A percentile compares a stretch with the other conserved stretches of the same genome.
phyloP scores from a whole-genome alignment of 2,888 invertebrate species.

The Scrobipalpa atriplicella region DNA sequence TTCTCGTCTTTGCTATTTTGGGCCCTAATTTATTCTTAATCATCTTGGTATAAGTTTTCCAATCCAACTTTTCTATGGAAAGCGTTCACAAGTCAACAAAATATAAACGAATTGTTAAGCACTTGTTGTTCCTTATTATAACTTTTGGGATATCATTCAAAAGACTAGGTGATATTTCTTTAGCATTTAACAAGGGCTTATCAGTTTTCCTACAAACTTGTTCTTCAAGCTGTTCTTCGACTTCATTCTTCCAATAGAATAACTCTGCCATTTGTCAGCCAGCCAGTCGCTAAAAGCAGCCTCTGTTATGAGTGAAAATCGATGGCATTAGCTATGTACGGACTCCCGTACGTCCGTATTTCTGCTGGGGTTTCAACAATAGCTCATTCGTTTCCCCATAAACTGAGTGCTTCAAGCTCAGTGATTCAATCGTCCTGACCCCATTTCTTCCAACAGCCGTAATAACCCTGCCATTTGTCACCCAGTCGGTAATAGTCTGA shows the following conservation, averaged over 20 bases:
- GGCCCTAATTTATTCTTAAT: background rate
- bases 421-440: constrained; percentile 3
- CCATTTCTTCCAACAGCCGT: constrained; percentile 34
- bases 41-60: background rate
- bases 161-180: too few species aligned
- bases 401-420: background rate
- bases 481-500: constrained; percentile 35
- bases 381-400: too few species aligned
- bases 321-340: too few species aligned
- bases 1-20: background rate
- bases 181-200: background rate
- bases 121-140: too few species aligned
- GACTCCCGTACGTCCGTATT: too few species aligned
- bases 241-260: constrained; percentile 32
- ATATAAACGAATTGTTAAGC: too few species aligned
- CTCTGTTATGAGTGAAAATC: too few species aligned
- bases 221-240: background rate
- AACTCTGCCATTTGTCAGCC: constrained; percentile 49
- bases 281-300: constrained; percentile 37
- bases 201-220: background rate
- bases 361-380: too few species aligned
- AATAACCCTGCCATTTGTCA: constrained; percentile 53
- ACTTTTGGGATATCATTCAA: too few species aligned
- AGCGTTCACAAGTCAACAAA: too few species aligned
- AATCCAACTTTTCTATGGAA: too few species aligned